Evolutionary conservation across 1,140 invertebrate species (phyloP).

Genomic region (Leptopilina boulardi): DNA sequence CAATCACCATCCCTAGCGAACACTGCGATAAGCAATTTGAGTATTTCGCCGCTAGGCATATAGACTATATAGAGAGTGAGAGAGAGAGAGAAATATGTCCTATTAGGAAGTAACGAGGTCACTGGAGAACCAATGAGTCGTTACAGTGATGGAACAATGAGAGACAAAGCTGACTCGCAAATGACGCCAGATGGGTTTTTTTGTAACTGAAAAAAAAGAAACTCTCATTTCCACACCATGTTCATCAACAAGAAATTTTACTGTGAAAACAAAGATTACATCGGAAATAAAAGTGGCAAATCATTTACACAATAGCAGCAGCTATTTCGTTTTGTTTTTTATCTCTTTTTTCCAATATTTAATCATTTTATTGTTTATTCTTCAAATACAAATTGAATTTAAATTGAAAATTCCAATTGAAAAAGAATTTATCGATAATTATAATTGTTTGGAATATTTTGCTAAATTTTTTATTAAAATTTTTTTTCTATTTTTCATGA

Average conservation of each 20-base stretch:
- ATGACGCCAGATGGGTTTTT: constrained; percentile 3
- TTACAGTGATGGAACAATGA: constrained; percentile 17
- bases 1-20: constrained; percentile 22
- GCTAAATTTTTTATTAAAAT: too few relatives aligned
- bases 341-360: neutral
- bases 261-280: neutral
- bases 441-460: too few relatives aligned
- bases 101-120: constrained; percentile 24
- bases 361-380: neutral
- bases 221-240: constrained; percentile 9
- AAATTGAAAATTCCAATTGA: too few relatives aligned
- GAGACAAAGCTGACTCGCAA: constrained; percentile 29
- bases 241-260: constrained; percentile 5
- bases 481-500: too few relatives aligned
- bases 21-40: constrained; percentile 30
- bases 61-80: too few relatives aligned
- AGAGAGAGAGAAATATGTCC: constrained; percentile 2
- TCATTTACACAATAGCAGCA: constrained; percentile 12
- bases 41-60: constrained; percentile 18
- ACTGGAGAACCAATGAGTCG: constrained; percentile 27
- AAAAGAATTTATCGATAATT: too few relatives aligned
- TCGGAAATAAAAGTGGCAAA: neutral
- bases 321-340: constrained; percentile 31
- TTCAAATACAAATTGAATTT: neutral
- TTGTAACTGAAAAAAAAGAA: neutral